Conservation (phyloP, 2,113 vertebrate species). For the Merops nubicus region DNA sequence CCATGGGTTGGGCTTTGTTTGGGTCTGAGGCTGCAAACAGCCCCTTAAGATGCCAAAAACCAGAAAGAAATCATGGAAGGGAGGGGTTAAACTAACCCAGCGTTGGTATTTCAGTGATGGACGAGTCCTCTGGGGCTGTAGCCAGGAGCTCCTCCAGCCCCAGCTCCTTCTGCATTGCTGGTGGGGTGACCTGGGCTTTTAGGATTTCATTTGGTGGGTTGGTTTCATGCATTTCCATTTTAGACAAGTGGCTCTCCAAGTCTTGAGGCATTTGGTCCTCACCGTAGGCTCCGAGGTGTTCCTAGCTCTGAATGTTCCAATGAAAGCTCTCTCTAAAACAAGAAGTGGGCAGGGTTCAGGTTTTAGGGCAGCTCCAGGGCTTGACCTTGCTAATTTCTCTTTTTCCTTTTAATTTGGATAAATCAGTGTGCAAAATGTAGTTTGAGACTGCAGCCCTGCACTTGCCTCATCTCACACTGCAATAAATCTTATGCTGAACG, state of each 20-base stretch:
- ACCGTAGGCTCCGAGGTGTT: background rate
- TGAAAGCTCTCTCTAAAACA: background rate
- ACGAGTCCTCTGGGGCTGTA: background rate
- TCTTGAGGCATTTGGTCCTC: background rate
- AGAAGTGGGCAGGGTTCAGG: background rate
- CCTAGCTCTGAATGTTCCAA: background rate
- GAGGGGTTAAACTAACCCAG: background rate
- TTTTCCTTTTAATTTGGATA: background rate
- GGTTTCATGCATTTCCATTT: background rate
- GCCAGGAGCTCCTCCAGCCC: background rate
- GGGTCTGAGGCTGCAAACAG: background rate
- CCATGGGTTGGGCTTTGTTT: background rate
- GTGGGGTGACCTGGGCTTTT: accelerated
- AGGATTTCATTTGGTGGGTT: background rate
- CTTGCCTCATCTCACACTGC: background rate
- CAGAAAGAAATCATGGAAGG: background rate
- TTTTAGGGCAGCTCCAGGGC: background rate
- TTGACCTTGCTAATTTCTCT: background rate
- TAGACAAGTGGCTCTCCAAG: background rate
- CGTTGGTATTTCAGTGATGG: background rate
- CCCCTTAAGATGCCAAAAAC: background rate
- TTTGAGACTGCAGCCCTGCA: background rate
- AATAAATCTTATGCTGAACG: background rate
- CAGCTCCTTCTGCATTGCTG: background rate
- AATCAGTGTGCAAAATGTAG: background rate